Base-by-base conservation (phyloP, 1,140 invertebrate species). In the Pinna nobilis region DNA sequence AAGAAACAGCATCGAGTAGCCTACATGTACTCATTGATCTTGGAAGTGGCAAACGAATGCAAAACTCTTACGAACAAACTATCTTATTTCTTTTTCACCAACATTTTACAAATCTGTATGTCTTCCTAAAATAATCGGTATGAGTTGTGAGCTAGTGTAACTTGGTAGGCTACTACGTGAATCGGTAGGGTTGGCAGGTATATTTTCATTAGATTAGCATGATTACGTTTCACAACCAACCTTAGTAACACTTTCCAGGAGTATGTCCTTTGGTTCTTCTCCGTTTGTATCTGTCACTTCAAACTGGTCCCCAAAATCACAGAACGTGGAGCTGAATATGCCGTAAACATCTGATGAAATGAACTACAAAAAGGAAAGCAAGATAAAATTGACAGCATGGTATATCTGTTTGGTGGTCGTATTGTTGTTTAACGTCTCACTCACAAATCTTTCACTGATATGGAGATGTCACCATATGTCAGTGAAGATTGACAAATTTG, bases 281-380 rank as follows among this genome's bases (percentile, higher is more conserved):
- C 88, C 88, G 50, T 84, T 85, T 0, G 74, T n/a, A 76, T 90
- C 89, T 51, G 80, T 51, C 1, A 89, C 86, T 66, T 89, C 83
- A 85, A 90, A 90, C 18, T 78, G 68, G 51, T 86, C 82, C 9
- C 89, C 89, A 85, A 89, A 89, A 70, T 90, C 89, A 83, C 79
- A 83, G 72, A 89, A 90, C 11, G 73, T 74, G 51, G 79, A 76
- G 55, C 78, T 77, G 73, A 88, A 87, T n/a, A 90, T 71, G n/a
- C 89, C 89, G 82, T 75, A 86, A 4, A 88, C 86, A 81, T 89
- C 87, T 32, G 80, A 80, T 32, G 71, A 76, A 6, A 90, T 84
- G 76, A 89, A 88, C 88, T 89, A 75, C 55, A 83, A 83, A 41
- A 53, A 70, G 2, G 33, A 41, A 44, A 63, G 15, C 2, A 1